These are phyloP conservation scores for Protonibea diacanthus DNA, from an alignment of 2,797 vertebrate species.

Conservation along the genomic window DNA sequence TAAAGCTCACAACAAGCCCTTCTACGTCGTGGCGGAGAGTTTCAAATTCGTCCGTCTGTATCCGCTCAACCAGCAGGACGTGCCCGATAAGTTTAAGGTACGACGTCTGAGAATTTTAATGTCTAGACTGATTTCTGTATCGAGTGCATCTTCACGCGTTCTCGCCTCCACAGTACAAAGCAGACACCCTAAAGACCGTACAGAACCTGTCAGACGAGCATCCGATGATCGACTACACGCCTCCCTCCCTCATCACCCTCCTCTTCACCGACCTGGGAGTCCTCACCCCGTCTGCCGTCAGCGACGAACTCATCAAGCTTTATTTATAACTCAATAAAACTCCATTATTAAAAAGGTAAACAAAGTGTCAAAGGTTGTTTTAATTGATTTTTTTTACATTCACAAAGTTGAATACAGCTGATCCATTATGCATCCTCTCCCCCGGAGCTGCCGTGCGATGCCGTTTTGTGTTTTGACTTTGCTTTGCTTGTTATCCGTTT, in stretches of 20 bases:
- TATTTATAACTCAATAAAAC: constrained; percentile 89
- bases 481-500: constrained; percentile 79
- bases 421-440: constrained; percentile 2
- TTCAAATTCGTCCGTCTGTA: constrained; percentile 98
- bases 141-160: not conserved
- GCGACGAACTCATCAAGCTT: constrained; percentile 98
- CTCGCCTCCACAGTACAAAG: constrained; percentile 91
- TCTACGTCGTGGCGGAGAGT: constrained; percentile 98
- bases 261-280: constrained; percentile 98
- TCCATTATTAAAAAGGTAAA: not conserved
- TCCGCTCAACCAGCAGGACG: constrained; percentile 96
- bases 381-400: not conserved
- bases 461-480: constrained; percentile 30
- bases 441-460: not conserved
- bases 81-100: constrained; percentile 97
- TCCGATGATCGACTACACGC: constrained; percentile 96
- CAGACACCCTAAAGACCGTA: constrained; percentile 89
- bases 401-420: not conserved
- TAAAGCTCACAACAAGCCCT: constrained; percentile 98
- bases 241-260: constrained; percentile 94
- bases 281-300: constrained; percentile 95
- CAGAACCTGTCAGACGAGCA: constrained; percentile 92
- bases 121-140: too few relatives aligned
- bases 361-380: not conserved
- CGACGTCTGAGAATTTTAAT: fast-evolving